Conservation (phyloP, 1,140 invertebrate genomes). For the Tigriopus japonicus region DNA sequence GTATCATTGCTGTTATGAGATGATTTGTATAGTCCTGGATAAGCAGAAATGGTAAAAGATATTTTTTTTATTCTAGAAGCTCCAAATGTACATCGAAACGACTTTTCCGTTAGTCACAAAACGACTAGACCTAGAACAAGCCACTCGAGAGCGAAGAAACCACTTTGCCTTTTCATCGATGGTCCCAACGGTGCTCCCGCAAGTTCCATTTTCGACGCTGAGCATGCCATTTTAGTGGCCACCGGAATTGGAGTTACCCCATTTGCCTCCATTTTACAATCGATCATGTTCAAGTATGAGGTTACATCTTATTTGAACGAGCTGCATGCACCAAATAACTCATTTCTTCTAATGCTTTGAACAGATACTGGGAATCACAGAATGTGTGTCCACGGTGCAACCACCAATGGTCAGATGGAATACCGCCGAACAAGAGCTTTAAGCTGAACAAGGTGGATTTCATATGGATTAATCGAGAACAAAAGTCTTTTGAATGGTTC, state of each 20-base stretch:
- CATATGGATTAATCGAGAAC: conserved; percentile 94
- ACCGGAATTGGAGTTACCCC: conserved; percentile 38
- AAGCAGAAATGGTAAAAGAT: too few species aligned
- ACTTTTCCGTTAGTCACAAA: too few species aligned
- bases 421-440: conserved; percentile 50
- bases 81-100: too few species aligned
- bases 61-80: too few species aligned
- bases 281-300: conserved; percentile 47
- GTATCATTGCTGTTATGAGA: too few species aligned
- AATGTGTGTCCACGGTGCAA: conserved; percentile 47
- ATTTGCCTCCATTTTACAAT: conserved; percentile 36
- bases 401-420: conserved; percentile 57
- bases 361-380: too few species aligned
- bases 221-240: conserved; percentile 33
- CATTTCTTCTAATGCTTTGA: too few species aligned
- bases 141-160: background rate
- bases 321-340: too few species aligned
- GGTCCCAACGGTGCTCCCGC: conserved; percentile 34
- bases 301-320: too few species aligned
- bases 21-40: too few species aligned
- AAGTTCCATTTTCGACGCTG: conserved; percentile 29
- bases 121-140: background rate
- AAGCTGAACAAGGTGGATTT: conserved; percentile 76
- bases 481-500: conserved; percentile 90
- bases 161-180: conserved; percentile 26